Base-by-base conservation (phyloP, 2,888 invertebrate species). In the Lycocerus yunnanus region DNA sequence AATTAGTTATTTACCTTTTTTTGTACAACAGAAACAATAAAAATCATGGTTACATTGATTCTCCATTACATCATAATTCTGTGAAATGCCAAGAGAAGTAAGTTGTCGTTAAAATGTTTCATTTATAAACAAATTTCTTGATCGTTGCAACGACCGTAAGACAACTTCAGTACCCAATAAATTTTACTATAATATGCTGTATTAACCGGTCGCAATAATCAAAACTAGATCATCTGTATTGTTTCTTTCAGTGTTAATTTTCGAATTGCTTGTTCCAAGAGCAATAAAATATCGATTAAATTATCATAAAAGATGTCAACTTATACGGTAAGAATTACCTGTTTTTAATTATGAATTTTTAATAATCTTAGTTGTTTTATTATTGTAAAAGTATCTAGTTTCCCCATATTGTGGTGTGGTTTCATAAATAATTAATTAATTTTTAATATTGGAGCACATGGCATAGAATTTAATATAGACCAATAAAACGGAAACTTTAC, bases 81-180 rank as follows among this genome's bases (percentile, higher is more conserved):
- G 16, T 63, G 61, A 63, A 63, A 63, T 63, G 61, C 61, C 61
- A 63, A 63, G 61, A 63, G 16, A 20, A 63, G 61, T 43, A 63
- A 63, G 61, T 63, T 63, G 61, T 63, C 61, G 61, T 63, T 18
- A 63, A 63, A 18, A n/a, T 63, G 16, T 15, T 60, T 60, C 43
- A 43, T 43, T 43, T 43, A 43, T 43, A 43, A 43, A 43, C 43
- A 43, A 43, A 43, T 43, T 43, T 43, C 43, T 43, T 43, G 43
- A 43, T 43, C 43, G 43, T n/a, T n/a, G 43, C 43, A 43, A 8
- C 6, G 43, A 43, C 6, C 43, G n/a, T 43, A n/a, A 43, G 43
- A 43, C 43, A 43, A n/a, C 43, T n/a, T n/a, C 43, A 43, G 43
- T 43, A n/a, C 43, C n/a, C n/a, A n/a, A n/a, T 43, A n/a, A 43